Conservation (phyloP, 1,140 invertebrate species). For the Chrysomallon squamiferum region DNA sequence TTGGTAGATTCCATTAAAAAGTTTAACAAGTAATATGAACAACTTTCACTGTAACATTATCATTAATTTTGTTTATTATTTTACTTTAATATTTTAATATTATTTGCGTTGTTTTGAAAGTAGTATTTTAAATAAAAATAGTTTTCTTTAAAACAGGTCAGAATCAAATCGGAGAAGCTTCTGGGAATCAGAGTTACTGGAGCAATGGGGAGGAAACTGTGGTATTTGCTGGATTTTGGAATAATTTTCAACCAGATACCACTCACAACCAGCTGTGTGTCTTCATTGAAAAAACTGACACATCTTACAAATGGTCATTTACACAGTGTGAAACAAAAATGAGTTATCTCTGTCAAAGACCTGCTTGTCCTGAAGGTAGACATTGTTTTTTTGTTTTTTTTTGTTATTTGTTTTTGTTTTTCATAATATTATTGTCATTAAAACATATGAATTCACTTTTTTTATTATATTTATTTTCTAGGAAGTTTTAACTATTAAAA, state of each 20-base stretch:
- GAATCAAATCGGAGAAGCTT: neutral
- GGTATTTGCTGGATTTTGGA: constrained; percentile 32
- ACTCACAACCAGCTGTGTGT: constrained; percentile 16
- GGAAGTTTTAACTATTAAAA: no score
- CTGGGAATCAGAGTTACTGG: constrained; percentile 13
- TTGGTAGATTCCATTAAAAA: no score
- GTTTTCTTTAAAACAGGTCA: constrained; percentile 11
- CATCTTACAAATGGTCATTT: constrained; percentile 18
- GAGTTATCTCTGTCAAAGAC: constrained; percentile 29
- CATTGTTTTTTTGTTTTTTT: no score
- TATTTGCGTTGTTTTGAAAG: no score
- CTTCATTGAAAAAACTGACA: neutral
- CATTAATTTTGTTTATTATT: no score
- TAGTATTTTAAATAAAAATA: no score
- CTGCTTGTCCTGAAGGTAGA: constrained; percentile 32
- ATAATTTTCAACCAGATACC: constrained; percentile 24
- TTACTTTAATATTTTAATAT: no score
- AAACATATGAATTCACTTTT: no score
- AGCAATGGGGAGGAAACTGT: constrained; percentile 20
- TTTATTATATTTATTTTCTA: no score
- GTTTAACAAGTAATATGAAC: no score
- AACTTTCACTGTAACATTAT: no score
- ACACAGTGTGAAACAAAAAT: constrained; percentile 28
- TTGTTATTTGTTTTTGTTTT: no score
- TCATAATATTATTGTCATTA: constrained; percentile 1